These are phyloP conservation scores for Parascotia fuliginaria DNA, from an alignment of 2,888 invertebrate species.

Conservation along the genomic window DNA sequence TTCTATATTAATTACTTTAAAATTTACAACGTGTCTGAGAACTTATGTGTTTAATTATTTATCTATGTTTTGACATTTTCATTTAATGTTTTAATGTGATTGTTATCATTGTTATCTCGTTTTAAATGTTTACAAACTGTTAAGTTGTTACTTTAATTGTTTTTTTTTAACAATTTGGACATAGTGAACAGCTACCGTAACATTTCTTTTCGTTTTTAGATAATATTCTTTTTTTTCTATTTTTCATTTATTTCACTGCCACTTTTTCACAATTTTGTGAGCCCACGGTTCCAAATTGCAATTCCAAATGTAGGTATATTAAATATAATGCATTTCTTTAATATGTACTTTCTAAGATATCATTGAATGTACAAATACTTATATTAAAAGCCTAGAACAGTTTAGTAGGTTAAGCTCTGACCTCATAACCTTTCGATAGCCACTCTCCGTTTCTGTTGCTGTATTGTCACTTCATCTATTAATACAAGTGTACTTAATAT, in stretches of 20 bases:
- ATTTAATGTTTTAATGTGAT: too few species aligned
- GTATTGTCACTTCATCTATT: slow-evolving; percentile 11
- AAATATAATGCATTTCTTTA: neutral
- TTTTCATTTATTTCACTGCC: too few species aligned
- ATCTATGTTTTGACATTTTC: slow-evolving; percentile 1
- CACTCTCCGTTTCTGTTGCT: slow-evolving; percentile 2
- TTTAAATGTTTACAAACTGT: neutral
- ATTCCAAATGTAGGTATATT: too few species aligned
- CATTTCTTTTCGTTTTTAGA: too few species aligned
- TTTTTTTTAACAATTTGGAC: too few species aligned
- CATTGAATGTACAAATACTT: neutral
- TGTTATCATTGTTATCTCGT: too few species aligned
- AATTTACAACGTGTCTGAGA: slow-evolving; percentile 37
- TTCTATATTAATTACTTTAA: slow-evolving; percentile 37
- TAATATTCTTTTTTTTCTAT: too few species aligned
- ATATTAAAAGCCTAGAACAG: slow-evolving; percentile 3
- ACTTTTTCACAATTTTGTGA: too few species aligned
- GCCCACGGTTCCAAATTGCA: too few species aligned
- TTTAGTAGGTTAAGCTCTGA: slow-evolving; percentile 16
- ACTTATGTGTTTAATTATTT: slow-evolving; percentile 7
- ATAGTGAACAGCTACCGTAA: too few species aligned
- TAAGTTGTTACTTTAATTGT: neutral
- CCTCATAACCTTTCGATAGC: slow-evolving; percentile 12
- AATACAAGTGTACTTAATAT: neutral
- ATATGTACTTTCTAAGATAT: neutral